These are phyloP conservation scores for Cheilosia scutellata DNA, from an alignment of 2,888 invertebrate genomes.

Conservation along the genomic window DNA sequence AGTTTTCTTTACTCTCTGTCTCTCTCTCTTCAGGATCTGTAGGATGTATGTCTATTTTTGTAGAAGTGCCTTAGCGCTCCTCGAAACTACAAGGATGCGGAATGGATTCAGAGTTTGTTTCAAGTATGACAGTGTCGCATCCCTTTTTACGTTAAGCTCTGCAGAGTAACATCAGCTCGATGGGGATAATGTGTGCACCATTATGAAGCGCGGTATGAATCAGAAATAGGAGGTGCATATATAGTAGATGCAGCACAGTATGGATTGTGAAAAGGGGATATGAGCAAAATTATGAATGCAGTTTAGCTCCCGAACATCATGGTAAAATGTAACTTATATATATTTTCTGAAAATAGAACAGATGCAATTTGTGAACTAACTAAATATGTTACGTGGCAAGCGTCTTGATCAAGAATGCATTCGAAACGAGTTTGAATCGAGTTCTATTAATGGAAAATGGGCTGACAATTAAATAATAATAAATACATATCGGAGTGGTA, in stretches of 20 bases:
- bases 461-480: too few relatives aligned
- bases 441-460: too few relatives aligned
- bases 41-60: slow-evolving; percentile 24
- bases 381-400: not conserved
- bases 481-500: too few relatives aligned
- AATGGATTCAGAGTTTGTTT: slow-evolving; percentile 70
- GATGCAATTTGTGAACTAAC: slow-evolving; percentile 7
- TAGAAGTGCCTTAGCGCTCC: slow-evolving; percentile 47
- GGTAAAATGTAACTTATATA: not conserved
- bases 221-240: slow-evolving; percentile 7
- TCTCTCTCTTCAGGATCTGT: not conserved
- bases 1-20: slow-evolving; percentile 30
- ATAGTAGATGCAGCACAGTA: slow-evolving; percentile 4
- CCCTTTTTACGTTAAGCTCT: slow-evolving; percentile 62
- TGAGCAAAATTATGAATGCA: slow-evolving; percentile 54
- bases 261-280: slow-evolving; percentile 27
- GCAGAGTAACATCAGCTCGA: slow-evolving; percentile 59
- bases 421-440: too few relatives aligned
- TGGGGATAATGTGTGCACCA: slow-evolving; percentile 49
- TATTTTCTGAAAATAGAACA: slow-evolving; percentile 1
- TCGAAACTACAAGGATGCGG: slow-evolving; percentile 66
- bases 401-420: too few relatives aligned
- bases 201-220: slow-evolving; percentile 54
- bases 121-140: slow-evolving; percentile 73
- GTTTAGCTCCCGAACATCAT: slow-evolving; percentile 5